Evolutionary conservation across 2,797 vertebrate species (phyloP), one percentile per base, ranked within the genome.

Genomic region (Enteromius treurensis): DNA sequence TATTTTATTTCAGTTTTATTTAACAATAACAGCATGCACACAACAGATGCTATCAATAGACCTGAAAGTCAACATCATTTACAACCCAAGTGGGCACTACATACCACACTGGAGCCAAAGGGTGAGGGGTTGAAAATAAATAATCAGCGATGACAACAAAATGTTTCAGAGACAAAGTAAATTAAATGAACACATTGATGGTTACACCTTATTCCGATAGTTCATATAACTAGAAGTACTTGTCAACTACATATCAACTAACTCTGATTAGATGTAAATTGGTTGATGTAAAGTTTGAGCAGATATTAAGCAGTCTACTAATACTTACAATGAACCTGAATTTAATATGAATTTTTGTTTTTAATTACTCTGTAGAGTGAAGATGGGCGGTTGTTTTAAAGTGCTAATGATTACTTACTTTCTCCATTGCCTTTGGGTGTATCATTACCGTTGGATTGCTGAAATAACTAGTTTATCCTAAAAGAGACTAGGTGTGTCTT

Each of bases 401-500:
- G 26, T 17, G 68, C 11, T 34, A 23, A 49, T 64, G 21, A 74
- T 37, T 47, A 4, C 26, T 47, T 37, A 7, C 23, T 47, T 64
- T 64, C 69, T 10, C 7, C 8, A 37, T 73, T 17, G 37, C 40
- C 23, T 21, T 58, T 47, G 37, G 51, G 40, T 71, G 68, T 21
- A 40, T 51, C 70, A 13, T 65, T 64, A 51, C 15, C 8, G 8
- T 23, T 70, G 17, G 40, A 47, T 15, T 85, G 73, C 32, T 42
- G 32, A 82, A 47, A 80, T 79, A 65, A 21, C 23, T 70, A 26
- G 64, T 64, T 58, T n/a, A 23, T 81, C 73, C 62, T n/a, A 70
- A 58, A 58, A 84, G 32, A 47, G 84, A 85, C 80, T 49, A 69
- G 77, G 37, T 77, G 42, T 23, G 53, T 75, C 49, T 40, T 60